Evolutionary conservation across 2,113 vertebrate species (phyloP).

Genomic region (Pteronura brasiliensis): DNA sequence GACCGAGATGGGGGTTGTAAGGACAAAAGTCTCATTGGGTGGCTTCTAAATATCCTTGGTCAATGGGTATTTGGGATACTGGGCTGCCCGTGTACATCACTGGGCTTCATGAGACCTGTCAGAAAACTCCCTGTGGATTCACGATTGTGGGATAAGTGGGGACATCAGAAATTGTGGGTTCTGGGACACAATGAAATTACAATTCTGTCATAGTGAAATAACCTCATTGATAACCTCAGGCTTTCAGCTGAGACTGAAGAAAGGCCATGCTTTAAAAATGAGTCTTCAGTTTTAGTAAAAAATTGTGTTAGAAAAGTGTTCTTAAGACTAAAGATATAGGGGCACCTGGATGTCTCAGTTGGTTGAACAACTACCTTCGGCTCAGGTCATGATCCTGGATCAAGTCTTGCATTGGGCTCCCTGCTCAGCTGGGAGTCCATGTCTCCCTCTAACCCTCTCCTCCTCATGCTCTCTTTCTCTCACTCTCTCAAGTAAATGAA

Average conservation of each 20-base stretch:
- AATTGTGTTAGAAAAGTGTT: neutral
- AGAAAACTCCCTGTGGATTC: neutral
- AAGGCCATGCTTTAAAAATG: neutral
- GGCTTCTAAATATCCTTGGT: neutral
- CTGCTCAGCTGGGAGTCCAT: no score
- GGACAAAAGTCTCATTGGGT: neutral
- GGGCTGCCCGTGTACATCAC: neutral
- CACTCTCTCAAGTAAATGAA: no score
- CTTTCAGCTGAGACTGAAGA: neutral
- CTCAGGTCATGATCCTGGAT: no score
- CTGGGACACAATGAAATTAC: neutral
- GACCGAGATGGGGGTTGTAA: neutral
- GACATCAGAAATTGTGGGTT: neutral
- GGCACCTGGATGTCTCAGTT: no score
- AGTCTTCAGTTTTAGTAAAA: neutral
- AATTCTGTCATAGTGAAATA: neutral
- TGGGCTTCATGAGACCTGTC: neutral
- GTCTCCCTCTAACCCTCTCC: no score
- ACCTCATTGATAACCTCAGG: neutral
- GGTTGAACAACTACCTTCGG: no score
- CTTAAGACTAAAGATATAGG: neutral
- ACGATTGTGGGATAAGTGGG: neutral
- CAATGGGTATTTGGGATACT: neutral
- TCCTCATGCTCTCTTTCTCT: no score
- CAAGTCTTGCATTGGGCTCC: no score